Percentiles rank a stretch among this genome's conserved stretches.
Evolutionary conservation across 2,888 invertebrate genomes (phyloP).

Genomic region (Epiperipatus broadwayi): DNA sequence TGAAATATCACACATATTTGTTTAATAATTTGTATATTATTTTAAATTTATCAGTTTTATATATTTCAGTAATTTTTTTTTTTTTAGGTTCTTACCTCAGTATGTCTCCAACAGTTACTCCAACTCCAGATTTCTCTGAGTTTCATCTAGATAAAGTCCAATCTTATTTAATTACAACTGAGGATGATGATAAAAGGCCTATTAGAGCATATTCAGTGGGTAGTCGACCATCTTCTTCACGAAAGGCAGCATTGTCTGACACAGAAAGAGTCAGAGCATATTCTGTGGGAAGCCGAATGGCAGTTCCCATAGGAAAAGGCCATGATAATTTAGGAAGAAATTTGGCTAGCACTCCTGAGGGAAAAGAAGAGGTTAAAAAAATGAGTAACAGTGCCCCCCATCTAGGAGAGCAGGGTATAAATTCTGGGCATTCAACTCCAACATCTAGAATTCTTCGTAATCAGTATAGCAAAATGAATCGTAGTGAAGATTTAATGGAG

Average conservation of each 20-base stretch:
- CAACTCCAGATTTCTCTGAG: constrained; percentile 49
- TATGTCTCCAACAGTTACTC: too few relatives aligned
- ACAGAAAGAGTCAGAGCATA: constrained; percentile 44
- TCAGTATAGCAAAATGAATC: constrained; percentile 20
- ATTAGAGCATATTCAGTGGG: constrained; percentile 66
- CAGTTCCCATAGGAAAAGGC: too few relatives aligned
- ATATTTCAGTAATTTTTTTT: too few relatives aligned
- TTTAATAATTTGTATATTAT: too few relatives aligned
- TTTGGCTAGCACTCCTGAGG: constrained; percentile 18
- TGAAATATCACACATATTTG: too few relatives aligned
- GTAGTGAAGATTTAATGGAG: constrained; percentile 26
- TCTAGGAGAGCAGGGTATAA: constrained; percentile 33
- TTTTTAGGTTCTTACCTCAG: too few relatives aligned
- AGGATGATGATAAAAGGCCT: constrained; percentile 41
- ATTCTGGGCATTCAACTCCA: too few relatives aligned
- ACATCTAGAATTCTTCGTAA: too few relatives aligned
- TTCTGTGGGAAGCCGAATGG: constrained; percentile 49
- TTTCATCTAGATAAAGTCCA: constrained; percentile 61
- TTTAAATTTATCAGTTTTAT: too few relatives aligned
- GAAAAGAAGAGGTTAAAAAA: too few relatives aligned
- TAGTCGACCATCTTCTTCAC: constrained; percentile 44
- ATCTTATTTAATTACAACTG: constrained; percentile 45
- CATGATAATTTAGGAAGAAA: constrained; percentile 15
- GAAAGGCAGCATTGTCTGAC: constrained; percentile 14
- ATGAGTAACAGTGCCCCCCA: constrained; percentile 51